phyloP scores from a whole-genome alignment of 2,113 vertebrate species.

The Melanostigma gelatinosum region DNA sequence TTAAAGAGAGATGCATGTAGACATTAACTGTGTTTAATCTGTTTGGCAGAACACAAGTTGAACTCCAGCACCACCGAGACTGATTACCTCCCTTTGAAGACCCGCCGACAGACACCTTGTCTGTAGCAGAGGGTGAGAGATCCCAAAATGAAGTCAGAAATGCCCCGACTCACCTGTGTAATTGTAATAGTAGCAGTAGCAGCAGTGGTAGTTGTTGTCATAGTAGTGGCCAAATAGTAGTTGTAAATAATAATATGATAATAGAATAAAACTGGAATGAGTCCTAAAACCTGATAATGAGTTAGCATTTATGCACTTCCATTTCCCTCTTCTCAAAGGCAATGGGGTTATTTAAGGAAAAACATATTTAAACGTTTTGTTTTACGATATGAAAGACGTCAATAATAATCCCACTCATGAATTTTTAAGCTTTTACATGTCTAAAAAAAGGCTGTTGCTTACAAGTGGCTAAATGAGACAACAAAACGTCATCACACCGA shows the following conservation, averaged over 20 bases:
- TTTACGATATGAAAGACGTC: background rate
- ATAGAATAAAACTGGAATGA: background rate
- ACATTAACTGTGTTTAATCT: constrained; percentile 14
- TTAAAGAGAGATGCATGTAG: background rate
- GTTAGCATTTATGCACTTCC: no score
- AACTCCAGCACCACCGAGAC: constrained; percentile 38
- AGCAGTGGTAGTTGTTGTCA: background rate
- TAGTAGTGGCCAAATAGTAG: background rate
- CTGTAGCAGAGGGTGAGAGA: constrained; percentile 39
- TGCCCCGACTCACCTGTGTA: background rate
- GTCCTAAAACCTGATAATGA: no score
- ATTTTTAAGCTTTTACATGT: background rate
- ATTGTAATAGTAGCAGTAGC: background rate
- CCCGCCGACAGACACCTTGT: constrained; percentile 1
- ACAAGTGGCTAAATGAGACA: background rate
- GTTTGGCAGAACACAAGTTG: constrained; percentile 33
- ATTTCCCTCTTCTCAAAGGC: background rate
- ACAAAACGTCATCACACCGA: background rate
- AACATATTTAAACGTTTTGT: background rate
- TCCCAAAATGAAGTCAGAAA: background rate
- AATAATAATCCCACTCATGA: background rate
- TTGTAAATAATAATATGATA: background rate
- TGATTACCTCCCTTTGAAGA: constrained; percentile 38
- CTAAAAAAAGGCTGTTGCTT: background rate
- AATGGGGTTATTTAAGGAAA: background rate